Evolutionary conservation across 1,140 invertebrate species (phyloP).

Genomic region (Plectrocnemia conspersa): DNA sequence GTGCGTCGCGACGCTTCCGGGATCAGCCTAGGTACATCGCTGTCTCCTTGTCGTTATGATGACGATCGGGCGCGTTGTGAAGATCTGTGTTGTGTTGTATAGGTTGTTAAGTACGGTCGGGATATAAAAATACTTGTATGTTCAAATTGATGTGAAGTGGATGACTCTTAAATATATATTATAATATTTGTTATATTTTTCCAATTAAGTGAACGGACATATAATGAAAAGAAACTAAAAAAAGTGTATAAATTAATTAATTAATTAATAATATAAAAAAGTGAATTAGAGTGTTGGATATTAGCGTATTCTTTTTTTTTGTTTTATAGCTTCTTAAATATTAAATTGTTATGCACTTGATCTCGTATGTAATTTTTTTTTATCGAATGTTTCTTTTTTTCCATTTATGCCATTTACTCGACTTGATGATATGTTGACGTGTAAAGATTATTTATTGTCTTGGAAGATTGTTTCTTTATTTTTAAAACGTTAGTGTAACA

Average conservation of each 20-base stretch:
- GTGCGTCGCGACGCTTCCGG: constrained; percentile 40
- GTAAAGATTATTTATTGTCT: too few relatives aligned
- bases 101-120: not conserved
- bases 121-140: not conserved
- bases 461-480: too few relatives aligned
- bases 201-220: not conserved
- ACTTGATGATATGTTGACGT: too few relatives aligned
- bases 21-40: constrained; percentile 24
- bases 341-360: constrained; percentile 31
- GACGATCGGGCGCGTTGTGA: not conserved
- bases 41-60: too few relatives aligned
- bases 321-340: constrained; percentile 34
- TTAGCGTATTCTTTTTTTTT: constrained; percentile 34
- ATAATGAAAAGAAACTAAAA: too few relatives aligned
- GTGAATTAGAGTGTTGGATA: constrained; percentile 29
- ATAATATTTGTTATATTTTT: constrained; percentile 9
- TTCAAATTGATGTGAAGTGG: not conserved
- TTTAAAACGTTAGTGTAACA: too few relatives aligned
- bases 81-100: not conserved
- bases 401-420: not conserved
- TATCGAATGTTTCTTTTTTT: constrained; percentile 3
- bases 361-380: constrained; percentile 33
- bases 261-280: too few relatives aligned
- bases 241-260: constrained; percentile 10
- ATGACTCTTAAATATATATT: not conserved